These are phyloP conservation scores for Ivindomyrus marchei DNA, from an alignment of 2,113 vertebrate genomes.

Conservation along the genomic window DNA sequence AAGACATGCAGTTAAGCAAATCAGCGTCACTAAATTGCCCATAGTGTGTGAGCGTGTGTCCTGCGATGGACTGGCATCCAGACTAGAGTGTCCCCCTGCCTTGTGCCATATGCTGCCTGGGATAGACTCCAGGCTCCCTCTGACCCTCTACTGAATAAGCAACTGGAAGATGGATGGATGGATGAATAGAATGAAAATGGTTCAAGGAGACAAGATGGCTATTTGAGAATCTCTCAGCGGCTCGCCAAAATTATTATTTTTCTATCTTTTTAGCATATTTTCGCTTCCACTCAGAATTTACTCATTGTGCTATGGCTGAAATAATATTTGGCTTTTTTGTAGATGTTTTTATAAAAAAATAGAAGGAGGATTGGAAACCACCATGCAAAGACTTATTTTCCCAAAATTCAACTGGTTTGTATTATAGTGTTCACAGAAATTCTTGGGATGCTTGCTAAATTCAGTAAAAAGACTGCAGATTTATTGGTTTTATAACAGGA, in stretches of 20 bases:
- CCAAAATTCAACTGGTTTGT: background rate
- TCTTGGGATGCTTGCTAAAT: background rate
- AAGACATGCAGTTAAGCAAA: background rate
- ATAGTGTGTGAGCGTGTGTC: background rate
- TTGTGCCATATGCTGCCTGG: background rate
- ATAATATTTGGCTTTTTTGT: background rate
- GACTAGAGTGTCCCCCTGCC: background rate
- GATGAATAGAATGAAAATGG: background rate
- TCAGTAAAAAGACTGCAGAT: background rate
- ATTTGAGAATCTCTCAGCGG: background rate
- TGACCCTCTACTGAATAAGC: background rate
- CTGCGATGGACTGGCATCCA: background rate
- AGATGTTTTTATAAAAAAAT: background rate
- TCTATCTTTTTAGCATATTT: background rate
- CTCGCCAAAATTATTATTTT: background rate
- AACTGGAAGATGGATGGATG: background rate
- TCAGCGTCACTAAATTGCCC: background rate
- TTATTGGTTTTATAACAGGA: background rate
- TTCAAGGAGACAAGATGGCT: background rate
- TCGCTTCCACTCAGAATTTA: background rate
- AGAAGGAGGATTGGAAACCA: background rate
- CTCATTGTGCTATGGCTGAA: background rate
- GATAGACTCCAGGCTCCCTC: background rate
- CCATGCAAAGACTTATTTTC: background rate
- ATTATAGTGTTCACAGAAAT: background rate